phyloP scores from a whole-genome alignment of 2,113 vertebrate genomes.

The Megaceryle torquata region DNA sequence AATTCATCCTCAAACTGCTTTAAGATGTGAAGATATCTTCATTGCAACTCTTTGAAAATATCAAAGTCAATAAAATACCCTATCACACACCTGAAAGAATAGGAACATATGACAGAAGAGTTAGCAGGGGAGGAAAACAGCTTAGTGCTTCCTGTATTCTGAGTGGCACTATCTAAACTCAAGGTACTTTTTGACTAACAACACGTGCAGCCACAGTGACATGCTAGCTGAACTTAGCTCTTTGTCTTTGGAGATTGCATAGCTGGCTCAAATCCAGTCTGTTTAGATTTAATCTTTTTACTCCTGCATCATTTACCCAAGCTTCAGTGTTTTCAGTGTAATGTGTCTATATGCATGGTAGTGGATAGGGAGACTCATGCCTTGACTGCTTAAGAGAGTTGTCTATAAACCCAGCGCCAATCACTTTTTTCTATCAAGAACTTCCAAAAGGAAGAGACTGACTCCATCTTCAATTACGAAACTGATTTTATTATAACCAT shows the following conservation, averaged over 20 bases:
- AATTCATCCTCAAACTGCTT: background rate
- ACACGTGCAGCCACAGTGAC: background rate
- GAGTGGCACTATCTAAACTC: background rate
- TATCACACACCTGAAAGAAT: background rate
- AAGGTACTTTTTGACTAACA: background rate
- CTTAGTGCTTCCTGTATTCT: background rate
- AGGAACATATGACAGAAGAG: background rate
- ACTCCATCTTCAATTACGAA: background rate
- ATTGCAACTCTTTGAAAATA: background rate
- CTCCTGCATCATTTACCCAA: background rate
- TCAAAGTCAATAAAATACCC: background rate
- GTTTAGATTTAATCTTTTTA: background rate
- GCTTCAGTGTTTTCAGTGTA: background rate
- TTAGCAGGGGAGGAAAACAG: background rate
- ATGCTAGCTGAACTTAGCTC: background rate
- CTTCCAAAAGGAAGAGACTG: background rate
- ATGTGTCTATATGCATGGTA: background rate
- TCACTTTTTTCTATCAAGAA: background rate
- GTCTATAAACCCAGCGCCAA: background rate
- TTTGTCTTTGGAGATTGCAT: background rate
- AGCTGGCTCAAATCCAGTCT: background rate
- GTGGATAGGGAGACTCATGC: background rate
- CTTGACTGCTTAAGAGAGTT: background rate
- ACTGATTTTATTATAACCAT: background rate
- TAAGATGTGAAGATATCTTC: background rate